Percentiles rank a stretch among this genome's conserved stretches.
Conservation (phyloP, 2,113 vertebrate genomes). For the Clarias gariepinus region DNA sequence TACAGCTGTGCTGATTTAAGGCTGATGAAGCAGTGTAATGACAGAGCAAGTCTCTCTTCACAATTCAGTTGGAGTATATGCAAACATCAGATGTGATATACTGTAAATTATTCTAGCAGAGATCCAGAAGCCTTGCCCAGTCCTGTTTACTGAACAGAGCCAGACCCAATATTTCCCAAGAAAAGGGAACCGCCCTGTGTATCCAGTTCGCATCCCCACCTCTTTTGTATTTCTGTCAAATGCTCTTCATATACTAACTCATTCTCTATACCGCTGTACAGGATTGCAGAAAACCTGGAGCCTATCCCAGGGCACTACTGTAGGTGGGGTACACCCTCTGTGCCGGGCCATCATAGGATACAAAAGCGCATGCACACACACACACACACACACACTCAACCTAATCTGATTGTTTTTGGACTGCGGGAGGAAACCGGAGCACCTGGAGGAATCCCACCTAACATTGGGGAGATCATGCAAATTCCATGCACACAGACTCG, state of each 20-base stretch:
- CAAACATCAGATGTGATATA: slow-evolving; percentile 33
- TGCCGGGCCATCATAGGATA: too few relatives aligned
- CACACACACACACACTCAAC: too few relatives aligned
- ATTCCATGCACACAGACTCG: too few relatives aligned
- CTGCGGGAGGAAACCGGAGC: too few relatives aligned
- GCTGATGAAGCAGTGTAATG: slow-evolving; percentile 32
- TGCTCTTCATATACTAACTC: neutral
- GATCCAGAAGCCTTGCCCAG: slow-evolving; percentile 21
- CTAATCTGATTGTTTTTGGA: too few relatives aligned
- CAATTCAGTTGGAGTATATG: slow-evolving; percentile 26
- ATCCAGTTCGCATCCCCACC: slow-evolving; percentile 11
- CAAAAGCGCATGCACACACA: too few relatives aligned
- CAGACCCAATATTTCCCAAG: slow-evolving; percentile 32
- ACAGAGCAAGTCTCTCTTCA: slow-evolving; percentile 26
- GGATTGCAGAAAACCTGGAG: too few relatives aligned
- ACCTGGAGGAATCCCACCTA: too few relatives aligned
- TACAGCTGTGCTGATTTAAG: slow-evolving; percentile 48
- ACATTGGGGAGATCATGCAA: too few relatives aligned
- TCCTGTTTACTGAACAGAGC: slow-evolving; percentile 44
- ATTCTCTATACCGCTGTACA: too few relatives aligned
- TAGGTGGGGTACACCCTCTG: too few relatives aligned
- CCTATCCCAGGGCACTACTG: too few relatives aligned
- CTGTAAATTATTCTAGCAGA: slow-evolving; percentile 35
- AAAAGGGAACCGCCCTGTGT: slow-evolving; percentile 34
- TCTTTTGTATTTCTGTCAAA: slow-evolving; percentile 20